Conservation (phyloP, 2,888 invertebrate species). For the Harpagoxenus sublaevis region DNA sequence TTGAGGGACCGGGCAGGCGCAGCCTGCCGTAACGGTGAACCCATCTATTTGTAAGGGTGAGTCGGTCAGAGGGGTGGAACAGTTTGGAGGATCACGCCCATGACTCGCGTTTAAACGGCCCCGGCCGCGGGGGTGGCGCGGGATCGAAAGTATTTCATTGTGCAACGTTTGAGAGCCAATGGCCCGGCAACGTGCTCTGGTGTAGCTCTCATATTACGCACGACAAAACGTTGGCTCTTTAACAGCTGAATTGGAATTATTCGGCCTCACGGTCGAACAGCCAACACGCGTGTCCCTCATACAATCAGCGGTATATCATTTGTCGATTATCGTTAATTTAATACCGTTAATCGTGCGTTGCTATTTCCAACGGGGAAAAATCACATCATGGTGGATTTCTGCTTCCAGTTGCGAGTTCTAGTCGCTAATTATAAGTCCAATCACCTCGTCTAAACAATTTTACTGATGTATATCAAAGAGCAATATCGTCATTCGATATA, state of each 20-base stretch:
- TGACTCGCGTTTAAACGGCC: constrained; percentile 67
- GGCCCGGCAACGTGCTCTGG: constrained; percentile 26
- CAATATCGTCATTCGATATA: no score
- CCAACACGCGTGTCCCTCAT: constrained; percentile 5
- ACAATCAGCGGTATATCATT: constrained; percentile 13
- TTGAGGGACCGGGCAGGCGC: constrained; percentile 70
- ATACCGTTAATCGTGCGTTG: not conserved
- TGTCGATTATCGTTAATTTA: constrained; percentile 9
- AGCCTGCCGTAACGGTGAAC: constrained; percentile 65
- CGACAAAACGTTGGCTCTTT: constrained; percentile 39
- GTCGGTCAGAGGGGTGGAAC: constrained; percentile 54
- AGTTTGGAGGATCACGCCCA: constrained; percentile 60
- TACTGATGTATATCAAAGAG: not conserved
- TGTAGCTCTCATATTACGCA: constrained; percentile 29
- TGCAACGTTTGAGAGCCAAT: constrained; percentile 43
- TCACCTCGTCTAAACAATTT: not conserved
- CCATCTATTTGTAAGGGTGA: constrained; percentile 58
- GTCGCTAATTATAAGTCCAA: not conserved
- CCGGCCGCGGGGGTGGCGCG: constrained; percentile 39
- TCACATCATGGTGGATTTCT: not conserved
- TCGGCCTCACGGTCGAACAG: not conserved
- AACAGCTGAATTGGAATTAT: constrained; percentile 34
- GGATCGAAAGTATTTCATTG: constrained; percentile 53
- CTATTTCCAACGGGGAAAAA: not conserved
- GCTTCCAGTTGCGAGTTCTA: not conserved